phyloP scores from a whole-genome alignment of 2,797 vertebrate species.

The Rhabdomys pumilio region DNA sequence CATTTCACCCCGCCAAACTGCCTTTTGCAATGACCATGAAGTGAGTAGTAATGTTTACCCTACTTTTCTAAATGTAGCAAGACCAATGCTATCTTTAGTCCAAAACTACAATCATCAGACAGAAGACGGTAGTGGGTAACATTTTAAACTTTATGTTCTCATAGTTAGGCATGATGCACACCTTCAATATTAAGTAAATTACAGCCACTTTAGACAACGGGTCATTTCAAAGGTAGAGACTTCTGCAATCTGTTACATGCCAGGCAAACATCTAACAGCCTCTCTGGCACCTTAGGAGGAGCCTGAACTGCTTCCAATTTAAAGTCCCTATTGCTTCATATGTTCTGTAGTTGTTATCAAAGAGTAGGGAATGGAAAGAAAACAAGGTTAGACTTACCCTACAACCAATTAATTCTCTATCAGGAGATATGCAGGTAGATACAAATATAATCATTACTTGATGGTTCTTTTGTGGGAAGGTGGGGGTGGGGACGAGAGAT shows the following conservation, averaged over 20 bases:
- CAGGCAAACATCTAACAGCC: slow-evolving; percentile 53
- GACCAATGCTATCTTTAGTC: slow-evolving; percentile 6
- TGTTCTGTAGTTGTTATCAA: slow-evolving; percentile 54
- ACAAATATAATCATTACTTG: slow-evolving; percentile 68
- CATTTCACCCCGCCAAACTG: neutral
- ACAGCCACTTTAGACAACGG: neutral
- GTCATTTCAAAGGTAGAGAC: slow-evolving; percentile 33
- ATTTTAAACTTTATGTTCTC: slow-evolving; percentile 33
- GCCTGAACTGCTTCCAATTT: slow-evolving; percentile 39
- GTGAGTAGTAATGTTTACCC: neutral
- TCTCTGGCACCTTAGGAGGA: neutral
- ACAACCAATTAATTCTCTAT: slow-evolving; percentile 42
- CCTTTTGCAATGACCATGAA: slow-evolving; percentile 32
- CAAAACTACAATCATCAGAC: slow-evolving; percentile 29
- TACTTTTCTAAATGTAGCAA: slow-evolving; percentile 57
- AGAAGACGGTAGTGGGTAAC: neutral
- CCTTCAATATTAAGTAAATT: slow-evolving; percentile 38
- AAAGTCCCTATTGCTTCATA: slow-evolving; percentile 67
- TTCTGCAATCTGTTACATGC: slow-evolving; percentile 33
- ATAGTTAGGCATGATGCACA: slow-evolving; percentile 41
- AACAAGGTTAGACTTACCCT: slow-evolving; percentile 50
- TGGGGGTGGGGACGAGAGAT: neutral
- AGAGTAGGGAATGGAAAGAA: slow-evolving; percentile 65
- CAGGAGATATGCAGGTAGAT: slow-evolving; percentile 11
- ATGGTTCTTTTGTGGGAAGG: neutral